Evolutionary conservation across 2,113 vertebrate species (phyloP).

Genomic region (Illadopsis cleaveri): DNA sequence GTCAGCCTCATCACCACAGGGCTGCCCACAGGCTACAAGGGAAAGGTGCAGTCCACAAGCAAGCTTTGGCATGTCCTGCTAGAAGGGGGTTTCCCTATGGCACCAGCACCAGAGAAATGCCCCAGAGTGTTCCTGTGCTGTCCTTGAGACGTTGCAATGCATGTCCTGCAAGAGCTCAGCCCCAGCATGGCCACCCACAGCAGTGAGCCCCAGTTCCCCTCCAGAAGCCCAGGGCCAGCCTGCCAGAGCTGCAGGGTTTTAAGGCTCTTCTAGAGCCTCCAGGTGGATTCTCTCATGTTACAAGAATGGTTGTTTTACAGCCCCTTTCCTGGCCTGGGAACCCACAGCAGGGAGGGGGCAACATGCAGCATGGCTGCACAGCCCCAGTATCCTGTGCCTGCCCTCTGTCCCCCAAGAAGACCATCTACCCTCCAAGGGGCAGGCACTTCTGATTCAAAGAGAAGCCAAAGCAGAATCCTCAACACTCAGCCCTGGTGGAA

Average conservation of each 20-base stretch:
- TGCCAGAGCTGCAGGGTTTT: not conserved
- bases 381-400: not conserved
- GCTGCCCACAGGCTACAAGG: not conserved
- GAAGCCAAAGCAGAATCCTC: not conserved
- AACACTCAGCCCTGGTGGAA: not conserved
- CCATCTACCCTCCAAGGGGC: not conserved
- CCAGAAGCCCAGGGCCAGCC: not conserved
- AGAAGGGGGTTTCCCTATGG: not conserved
- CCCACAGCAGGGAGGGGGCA: not conserved
- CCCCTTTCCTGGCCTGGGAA: conserved; percentile 13
- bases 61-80: not conserved
- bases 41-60: not conserved
- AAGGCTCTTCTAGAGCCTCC: conserved; percentile 14
- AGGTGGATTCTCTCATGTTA: conserved; percentile 61
- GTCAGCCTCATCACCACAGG: rapidly evolving
- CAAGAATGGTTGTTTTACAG: conserved; percentile 32
- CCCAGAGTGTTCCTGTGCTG: not conserved
- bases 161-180: not conserved
- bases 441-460: not conserved
- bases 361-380: not conserved
- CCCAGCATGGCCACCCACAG: not conserved
- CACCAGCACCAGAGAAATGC: not conserved
- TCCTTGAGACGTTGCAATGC: not conserved
- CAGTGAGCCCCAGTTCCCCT: not conserved
- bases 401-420: not conserved